A percentile compares a stretch with the other conserved stretches of the same genome.
Conservation (phyloP, 2,888 invertebrate species). For the Lathronympha strigana region DNA sequence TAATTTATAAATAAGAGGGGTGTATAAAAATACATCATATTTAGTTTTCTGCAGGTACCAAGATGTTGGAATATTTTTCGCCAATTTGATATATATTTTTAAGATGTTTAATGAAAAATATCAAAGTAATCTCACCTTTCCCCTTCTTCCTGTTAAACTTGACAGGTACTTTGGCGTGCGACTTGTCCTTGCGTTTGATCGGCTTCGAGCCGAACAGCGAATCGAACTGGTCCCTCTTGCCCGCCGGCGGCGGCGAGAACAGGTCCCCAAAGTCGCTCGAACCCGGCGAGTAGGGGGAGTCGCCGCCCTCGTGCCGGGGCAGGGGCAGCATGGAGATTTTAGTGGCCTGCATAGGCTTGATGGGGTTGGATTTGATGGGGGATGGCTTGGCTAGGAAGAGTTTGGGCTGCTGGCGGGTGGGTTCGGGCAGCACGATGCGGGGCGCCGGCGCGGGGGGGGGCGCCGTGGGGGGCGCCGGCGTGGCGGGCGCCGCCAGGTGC, state of each 20-base stretch:
- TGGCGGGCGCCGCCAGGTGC: constrained; percentile 55
- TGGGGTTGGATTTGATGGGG: constrained; percentile 84
- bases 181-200: constrained; percentile 46
- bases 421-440: constrained; percentile 79
- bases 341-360: constrained; percentile 79
- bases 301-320: constrained; percentile 52
- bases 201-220: constrained; percentile 82
- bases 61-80: too few species aligned
- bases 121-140: constrained; percentile 51
- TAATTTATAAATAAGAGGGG: too few species aligned
- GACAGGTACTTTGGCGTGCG: constrained; percentile 64
- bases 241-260: constrained; percentile 89
- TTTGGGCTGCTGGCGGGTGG: constrained; percentile 79
- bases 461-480: constrained; percentile 54
- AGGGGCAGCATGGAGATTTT: constrained; percentile 60
- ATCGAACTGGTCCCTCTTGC: constrained; percentile 83
- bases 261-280: constrained; percentile 95
- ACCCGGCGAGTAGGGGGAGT: constrained; percentile 94
- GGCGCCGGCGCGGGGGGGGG: constrained; percentile 50
- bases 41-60: too few species aligned
- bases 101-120: too few species aligned
- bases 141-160: constrained; percentile 78
- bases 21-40: too few species aligned
- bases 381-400: constrained; percentile 80
- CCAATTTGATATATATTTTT: too few species aligned